Conservation (phyloP, 30 jellyfish, hydroid and myxozoan species). For the Clytia hemisphaerica region DNA sequence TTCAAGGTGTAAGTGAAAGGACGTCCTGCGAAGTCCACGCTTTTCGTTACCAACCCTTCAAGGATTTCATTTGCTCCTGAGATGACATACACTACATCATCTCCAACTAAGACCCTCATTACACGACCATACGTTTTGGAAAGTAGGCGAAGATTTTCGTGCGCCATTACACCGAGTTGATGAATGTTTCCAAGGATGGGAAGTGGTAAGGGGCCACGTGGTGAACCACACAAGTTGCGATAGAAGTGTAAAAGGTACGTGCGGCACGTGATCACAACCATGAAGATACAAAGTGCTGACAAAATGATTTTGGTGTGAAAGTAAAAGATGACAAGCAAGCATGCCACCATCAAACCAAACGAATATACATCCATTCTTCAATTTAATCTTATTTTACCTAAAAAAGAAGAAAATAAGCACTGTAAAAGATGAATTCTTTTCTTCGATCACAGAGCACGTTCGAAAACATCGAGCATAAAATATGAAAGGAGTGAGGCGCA, state of each 20-base stretch:
- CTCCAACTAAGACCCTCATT: conserved; percentile 53
- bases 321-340: no score
- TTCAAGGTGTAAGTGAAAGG: conserved; percentile 61
- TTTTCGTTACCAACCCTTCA: conserved; percentile 65
- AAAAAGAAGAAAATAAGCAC: no score
- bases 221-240: conserved; percentile 25
- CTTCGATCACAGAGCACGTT: no score
- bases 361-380: no score
- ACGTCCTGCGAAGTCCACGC: conserved; percentile 80
- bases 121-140: conserved; percentile 66
- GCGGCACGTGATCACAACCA: not conserved
- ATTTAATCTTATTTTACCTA: no score
- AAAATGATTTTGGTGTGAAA: no score
- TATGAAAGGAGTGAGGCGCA: no score
- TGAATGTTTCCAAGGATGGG: conserved; percentile 74
- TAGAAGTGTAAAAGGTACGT: not conserved
- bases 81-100: conserved; percentile 58
- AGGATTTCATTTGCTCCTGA: conserved; percentile 48
- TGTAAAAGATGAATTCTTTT: no score
- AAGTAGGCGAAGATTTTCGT: conserved; percentile 44
- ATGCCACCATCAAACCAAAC: no score
- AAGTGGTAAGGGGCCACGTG: conserved; percentile 84
- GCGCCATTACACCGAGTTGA: conserved; percentile 65
- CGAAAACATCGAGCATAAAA: no score
- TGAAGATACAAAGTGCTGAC: no score